Conservation (phyloP, 2,888 invertebrate species). For the Dastarcus helophoroides region DNA sequence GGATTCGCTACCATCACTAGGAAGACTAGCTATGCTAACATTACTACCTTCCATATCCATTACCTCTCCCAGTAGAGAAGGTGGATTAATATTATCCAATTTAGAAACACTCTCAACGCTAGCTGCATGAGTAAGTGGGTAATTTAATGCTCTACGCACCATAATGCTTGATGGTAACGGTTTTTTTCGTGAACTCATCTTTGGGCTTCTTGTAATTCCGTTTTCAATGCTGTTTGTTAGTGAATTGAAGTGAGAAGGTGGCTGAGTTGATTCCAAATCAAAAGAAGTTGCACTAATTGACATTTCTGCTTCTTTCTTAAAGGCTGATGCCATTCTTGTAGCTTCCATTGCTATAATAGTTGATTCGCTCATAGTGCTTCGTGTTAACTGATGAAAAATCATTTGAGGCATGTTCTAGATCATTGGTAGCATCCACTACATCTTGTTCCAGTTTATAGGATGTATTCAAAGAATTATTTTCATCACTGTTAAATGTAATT, state of each 20-base stretch:
- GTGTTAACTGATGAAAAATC: constrained; percentile 42
- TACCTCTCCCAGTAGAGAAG: constrained; percentile 59
- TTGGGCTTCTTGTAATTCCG: constrained; percentile 25
- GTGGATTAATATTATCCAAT: constrained; percentile 62
- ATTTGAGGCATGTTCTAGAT: constrained; percentile 21
- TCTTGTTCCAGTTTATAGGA: constrained; percentile 11
- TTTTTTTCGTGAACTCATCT: constrained; percentile 42
- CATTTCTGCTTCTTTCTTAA: constrained; percentile 41
- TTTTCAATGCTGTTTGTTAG: constrained; percentile 36
- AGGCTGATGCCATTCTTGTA: constrained; percentile 52
- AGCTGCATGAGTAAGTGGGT: constrained; percentile 31
- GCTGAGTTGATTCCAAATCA: constrained; percentile 63
- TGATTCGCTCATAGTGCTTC: constrained; percentile 54
- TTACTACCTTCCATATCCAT: constrained; percentile 70
- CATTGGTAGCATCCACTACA: constrained; percentile 16
- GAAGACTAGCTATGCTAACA: constrained; percentile 73
- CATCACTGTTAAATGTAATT: constrained; percentile 54
- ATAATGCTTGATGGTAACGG: constrained; percentile 59
- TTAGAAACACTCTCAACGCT: constrained; percentile 60
- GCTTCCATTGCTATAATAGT: constrained; percentile 66
- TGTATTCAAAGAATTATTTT: constrained; percentile 5
- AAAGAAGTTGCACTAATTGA: constrained; percentile 49
- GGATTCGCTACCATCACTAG: constrained; percentile 61
- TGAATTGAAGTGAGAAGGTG: constrained; percentile 67
- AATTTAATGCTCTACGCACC: constrained; percentile 58